Base-by-base conservation (phyloP, 2,888 invertebrate species). In the Blera fallax region DNA sequence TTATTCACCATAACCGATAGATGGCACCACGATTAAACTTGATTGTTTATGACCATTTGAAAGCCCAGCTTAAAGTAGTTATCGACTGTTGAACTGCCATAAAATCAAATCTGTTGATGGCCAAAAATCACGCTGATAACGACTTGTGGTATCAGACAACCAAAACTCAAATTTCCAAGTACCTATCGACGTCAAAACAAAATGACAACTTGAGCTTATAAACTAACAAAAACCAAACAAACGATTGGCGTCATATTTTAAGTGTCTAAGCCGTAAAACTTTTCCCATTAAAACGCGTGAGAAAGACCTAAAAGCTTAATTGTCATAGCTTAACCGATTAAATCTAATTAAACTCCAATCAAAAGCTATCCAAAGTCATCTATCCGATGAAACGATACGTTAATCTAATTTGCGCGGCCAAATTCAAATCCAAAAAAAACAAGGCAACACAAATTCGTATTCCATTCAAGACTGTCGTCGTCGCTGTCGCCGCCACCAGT, bases 391-490 rank as follows among this genome's bases (percentile, higher is more conserved):
- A 14, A 40, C 6, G 34, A 24, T 43, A 52, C 45, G 32, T 45
- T 16, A 34, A 45, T 27, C 52, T 6, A 79, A 72, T 72, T 79
- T 79, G 79, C 72, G 29, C 58, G 21, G 56, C 45, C 58, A 50
- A 78, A 56, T 54, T 45, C 18, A 2, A 60, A 40, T 18, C 11
- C 3, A 58, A 56, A 48, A 27, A 70, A 14, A 62, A 69, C n/a
- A n/a, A n/a, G n/a, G 45, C 32, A 40, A 58, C 16, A 34, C 27
- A 18, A 69, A 65, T 27, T 14, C 0, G n/a, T 43, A 29, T n/a
- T 11, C 60, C 29, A 73, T 73, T 64, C 14, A 52, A 52, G 29
- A 69, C 16, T 34, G 8, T 14, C 69, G 70, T 78, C 60, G 77
- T 37, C 69, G 27, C 8, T 11, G 11, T 7, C 34, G 11, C 11